Percentiles rank a stretch among this genome's conserved stretches.
Evolutionary conservation across 2,113 vertebrate species (phyloP).

Genomic region (Cichladusa arquata): DNA sequence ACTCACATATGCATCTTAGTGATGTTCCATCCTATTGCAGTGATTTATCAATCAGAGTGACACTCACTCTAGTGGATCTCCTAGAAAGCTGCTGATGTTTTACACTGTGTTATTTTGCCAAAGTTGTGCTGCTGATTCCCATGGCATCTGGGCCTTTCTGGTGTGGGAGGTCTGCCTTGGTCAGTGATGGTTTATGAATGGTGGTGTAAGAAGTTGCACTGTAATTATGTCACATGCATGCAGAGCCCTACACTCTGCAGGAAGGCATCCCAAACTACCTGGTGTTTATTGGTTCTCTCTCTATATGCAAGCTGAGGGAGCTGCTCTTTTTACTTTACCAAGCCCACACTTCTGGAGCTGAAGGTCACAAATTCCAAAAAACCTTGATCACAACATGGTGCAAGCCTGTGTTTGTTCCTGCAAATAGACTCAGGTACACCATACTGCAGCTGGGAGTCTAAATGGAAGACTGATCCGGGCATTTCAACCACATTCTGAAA

Average conservation of each 20-base stretch:
- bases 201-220: background rate
- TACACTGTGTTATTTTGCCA: background rate
- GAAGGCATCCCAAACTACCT: background rate
- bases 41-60: background rate
- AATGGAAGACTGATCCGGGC: rapidly evolving
- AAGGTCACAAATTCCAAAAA: slow-evolving; percentile 27
- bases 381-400: background rate
- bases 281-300: background rate
- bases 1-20: background rate
- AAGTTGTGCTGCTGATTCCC: background rate
- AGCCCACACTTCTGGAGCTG: background rate
- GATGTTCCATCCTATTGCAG: background rate
- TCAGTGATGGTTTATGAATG: background rate
- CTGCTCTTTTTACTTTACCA: slow-evolving; percentile 9
- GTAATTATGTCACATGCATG: background rate
- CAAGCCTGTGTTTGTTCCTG: background rate
- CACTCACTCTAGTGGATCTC: background rate
- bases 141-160: background rate
- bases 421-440: background rate
- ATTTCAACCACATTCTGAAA: background rate
- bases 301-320: background rate
- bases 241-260: background rate
- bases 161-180: background rate
- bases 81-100: background rate
- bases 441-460: background rate